Evolutionary conservation across 2,888 invertebrate genomes (phyloP), one percentile per base, ranked within the genome.

Genomic region (Tromatobia lineatoria): DNA sequence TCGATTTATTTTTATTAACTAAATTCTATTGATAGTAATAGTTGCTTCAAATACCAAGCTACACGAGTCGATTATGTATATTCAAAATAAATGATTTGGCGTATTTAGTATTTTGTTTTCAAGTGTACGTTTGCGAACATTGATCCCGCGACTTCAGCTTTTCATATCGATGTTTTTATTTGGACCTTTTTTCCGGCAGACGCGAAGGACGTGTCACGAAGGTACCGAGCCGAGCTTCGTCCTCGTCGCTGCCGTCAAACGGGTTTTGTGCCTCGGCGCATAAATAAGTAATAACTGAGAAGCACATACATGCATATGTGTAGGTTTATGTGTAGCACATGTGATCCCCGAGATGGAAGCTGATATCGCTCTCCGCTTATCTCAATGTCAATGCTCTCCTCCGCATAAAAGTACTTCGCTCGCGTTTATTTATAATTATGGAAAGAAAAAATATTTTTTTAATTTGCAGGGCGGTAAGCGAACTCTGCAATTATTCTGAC

Each of bases 241-340:
- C 76, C 81, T 80, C 71, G 88, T 81, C 87, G 87, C 34, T 20
- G 64, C 88, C 87, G 89, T 89, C 89, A 91, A 91, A 92, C 92
- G 89, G 88, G 92, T 92, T 92, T 87, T 87, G 88, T 86, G 83
- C 87, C 87, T 87, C 88, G 88, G 89, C 88, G 90, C 90, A 92
- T 92, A 93, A 92, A 93, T 92, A 91, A 92, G 91, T 92, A 91
- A 92, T 92, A 92, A 92, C 90, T 90, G 86, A 84, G 83, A 71
- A 42, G 45, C 67, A 74, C 61, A 77, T 67, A 59, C 59, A 47
- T 34, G 11, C 38, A 10, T 67, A 47, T 50, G 18, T 8, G 20
- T 50, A 38, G 20, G 47, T 20, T n/a, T 47, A 38, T 50, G 18
- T 67, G 34, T 45, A 57, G 52, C 18, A 38, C 1, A 11, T 57